Evolutionary conservation across 2,113 vertebrate genomes (phyloP).

Genomic region (Erinaceus europaeus): DNA sequence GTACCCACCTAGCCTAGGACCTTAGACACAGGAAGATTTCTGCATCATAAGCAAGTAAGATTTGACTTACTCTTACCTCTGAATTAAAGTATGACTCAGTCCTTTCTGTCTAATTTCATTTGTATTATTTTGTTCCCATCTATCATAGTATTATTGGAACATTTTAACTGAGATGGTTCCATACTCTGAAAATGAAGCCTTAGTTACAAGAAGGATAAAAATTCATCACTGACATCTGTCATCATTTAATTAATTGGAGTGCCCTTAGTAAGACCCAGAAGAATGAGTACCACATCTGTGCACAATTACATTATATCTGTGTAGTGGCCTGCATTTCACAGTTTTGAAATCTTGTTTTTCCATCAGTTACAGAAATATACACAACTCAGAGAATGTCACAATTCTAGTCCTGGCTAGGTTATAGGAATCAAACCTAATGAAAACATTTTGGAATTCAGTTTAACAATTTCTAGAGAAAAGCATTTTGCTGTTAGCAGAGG

Average conservation of each 20-base stretch:
- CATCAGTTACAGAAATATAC: slow-evolving; percentile 10
- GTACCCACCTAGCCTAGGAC: too few relatives aligned
- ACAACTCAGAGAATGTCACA: not conserved
- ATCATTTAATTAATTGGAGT: slow-evolving; percentile 38
- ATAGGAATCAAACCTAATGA: slow-evolving; percentile 8
- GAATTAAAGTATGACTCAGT: not conserved
- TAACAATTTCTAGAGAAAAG: not conserved
- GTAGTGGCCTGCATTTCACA: not conserved
- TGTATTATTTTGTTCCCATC: slow-evolving; percentile 1
- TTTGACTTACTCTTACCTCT: not conserved
- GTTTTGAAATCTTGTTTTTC: slow-evolving; percentile 24
- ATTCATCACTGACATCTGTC: not conserved
- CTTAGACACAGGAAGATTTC: not conserved
- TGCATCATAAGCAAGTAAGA: not conserved
- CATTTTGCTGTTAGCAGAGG: not conserved
- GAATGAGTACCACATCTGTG: not conserved
- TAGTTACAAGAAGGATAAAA: not conserved
- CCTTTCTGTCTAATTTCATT: not conserved
- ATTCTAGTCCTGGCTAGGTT: not conserved
- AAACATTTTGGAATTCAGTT: not conserved
- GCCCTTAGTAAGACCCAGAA: slow-evolving; percentile 23
- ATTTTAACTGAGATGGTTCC: not conserved
- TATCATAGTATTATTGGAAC: not conserved
- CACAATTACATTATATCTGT: not conserved
- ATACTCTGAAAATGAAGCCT: slow-evolving; percentile 23